Evolutionary conservation across 2,113 vertebrate genomes (phyloP).

Genomic region (Piprites chloris): DNA sequence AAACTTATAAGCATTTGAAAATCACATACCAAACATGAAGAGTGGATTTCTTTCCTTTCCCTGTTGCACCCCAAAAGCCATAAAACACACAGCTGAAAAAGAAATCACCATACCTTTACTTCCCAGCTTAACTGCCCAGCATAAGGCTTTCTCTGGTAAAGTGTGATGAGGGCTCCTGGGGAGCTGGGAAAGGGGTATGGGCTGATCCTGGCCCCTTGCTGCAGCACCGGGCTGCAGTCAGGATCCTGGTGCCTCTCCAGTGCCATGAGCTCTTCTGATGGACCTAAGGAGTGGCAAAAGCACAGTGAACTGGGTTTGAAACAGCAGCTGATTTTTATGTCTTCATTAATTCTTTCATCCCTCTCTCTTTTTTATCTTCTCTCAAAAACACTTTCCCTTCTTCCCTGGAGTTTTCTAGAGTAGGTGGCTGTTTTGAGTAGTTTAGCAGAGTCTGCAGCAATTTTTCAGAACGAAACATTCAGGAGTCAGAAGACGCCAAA

Average conservation of each 20-base stretch:
- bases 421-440: neutral
- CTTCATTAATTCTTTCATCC: neutral
- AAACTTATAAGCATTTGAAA: neutral
- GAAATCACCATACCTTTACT: neutral
- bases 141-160: neutral
- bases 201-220: neutral
- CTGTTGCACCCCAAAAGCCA: neutral
- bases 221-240: neutral
- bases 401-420: neutral
- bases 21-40: neutral
- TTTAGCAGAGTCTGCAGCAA: neutral
- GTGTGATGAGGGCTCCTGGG: neutral
- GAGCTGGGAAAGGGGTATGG: neutral
- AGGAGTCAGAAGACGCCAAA: neutral
- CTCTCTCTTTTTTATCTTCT: neutral
- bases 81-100: slow-evolving; percentile 26
- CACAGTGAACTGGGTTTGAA: neutral
- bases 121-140: neutral
- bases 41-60: neutral
- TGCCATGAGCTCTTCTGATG: neutral
- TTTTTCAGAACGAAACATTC: neutral
- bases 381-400: neutral
- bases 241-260: neutral
- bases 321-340: neutral
- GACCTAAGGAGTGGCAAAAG: neutral